phyloP scores from a whole-genome alignment of 1,140 invertebrate genomes.

The Brachionus paranguensis region DNA sequence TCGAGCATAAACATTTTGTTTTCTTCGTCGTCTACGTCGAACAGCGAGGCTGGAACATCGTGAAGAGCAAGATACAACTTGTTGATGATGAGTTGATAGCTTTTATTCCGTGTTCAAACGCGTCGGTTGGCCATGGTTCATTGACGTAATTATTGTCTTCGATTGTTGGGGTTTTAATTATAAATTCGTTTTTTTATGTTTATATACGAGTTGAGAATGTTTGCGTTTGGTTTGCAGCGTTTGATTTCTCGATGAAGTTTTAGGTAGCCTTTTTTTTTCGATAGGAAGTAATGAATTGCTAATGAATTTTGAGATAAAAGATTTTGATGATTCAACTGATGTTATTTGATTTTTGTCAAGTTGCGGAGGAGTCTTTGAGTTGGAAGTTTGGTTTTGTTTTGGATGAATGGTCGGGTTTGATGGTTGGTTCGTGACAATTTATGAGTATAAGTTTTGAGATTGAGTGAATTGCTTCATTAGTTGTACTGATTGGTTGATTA shows the following conservation, averaged over 20 bases:
- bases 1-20: not conserved
- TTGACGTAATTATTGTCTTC: not conserved
- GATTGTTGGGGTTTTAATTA: not conserved
- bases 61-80: not conserved
- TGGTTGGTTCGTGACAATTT: too few species aligned
- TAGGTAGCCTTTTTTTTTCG: not conserved
- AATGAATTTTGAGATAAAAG: not conserved
- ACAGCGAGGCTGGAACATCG: not conserved
- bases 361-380: too few species aligned
- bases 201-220: not conserved
- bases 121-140: not conserved
- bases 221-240: not conserved
- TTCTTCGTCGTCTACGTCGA: not conserved
- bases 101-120: not conserved
- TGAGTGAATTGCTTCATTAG: too few species aligned
- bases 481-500: too few species aligned
- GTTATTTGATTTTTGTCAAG: too few species aligned
- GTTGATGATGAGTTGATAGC: not conserved
- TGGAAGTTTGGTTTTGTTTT: too few species aligned
- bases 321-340: too few species aligned
- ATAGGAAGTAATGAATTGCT: not conserved
- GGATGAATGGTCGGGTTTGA: too few species aligned
- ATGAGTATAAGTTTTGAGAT: too few species aligned
- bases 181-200: constrained; percentile 23
- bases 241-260: not conserved